phyloP scores from a whole-genome alignment of 23 tunicate species.

The Corella eumyota region DNA sequence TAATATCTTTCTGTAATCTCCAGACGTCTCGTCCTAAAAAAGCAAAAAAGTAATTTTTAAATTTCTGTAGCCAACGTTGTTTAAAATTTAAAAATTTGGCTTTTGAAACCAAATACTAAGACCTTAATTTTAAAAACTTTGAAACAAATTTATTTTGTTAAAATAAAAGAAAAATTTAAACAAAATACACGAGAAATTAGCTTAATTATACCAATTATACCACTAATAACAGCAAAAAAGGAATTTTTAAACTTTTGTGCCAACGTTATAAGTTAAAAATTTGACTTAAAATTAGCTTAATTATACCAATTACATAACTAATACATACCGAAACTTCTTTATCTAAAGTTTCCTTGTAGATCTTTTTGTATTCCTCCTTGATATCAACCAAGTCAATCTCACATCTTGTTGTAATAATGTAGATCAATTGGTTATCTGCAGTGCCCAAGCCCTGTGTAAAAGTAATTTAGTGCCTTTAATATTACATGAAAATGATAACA shows the following conservation, averaged over 20 bases:
- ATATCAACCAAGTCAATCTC: conserved; percentile 66
- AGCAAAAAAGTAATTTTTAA: too few relatives aligned
- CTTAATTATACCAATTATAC: too few relatives aligned
- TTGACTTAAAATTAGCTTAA: conserved; percentile 1
- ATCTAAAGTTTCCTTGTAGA: conserved; percentile 5
- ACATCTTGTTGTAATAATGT: conserved; percentile 58
- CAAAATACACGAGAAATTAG: too few relatives aligned
- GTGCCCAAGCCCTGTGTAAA: conserved; percentile 30
- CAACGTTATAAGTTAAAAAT: not conserved
- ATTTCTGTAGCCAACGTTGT: too few relatives aligned
- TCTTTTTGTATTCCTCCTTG: conserved; percentile 46
- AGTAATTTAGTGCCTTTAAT: too few relatives aligned
- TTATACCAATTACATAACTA: too few relatives aligned
- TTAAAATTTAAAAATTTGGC: too few relatives aligned
- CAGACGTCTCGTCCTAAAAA: conserved; percentile 34
- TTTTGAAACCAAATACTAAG: too few relatives aligned
- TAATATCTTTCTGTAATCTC: conserved; percentile 34
- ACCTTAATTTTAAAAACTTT: too few relatives aligned
- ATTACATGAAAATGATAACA: too few relatives aligned
- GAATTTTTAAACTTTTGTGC: not conserved
- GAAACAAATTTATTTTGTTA: too few relatives aligned
- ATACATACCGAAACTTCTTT: conserved; percentile 10
- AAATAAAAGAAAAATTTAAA: too few relatives aligned
- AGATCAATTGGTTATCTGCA: conserved; percentile 63
- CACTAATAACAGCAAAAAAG: not conserved